phyloP scores from a whole-genome alignment of 1,140 invertebrate species.

The Heterodera schachtii region DNA sequence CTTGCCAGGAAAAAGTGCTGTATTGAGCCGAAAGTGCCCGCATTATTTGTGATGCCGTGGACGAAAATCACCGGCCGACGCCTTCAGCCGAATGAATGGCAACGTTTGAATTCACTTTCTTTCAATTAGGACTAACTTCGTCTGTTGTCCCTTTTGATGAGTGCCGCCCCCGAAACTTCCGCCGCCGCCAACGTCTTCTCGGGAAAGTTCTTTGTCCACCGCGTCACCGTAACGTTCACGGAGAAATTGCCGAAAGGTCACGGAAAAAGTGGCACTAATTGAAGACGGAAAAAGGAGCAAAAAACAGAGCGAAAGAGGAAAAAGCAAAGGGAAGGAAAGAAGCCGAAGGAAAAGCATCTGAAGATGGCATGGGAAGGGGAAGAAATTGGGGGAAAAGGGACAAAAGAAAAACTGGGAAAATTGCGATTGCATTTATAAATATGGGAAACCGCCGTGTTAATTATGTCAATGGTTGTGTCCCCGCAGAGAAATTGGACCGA shows the following conservation, averaged over 20 bases:
- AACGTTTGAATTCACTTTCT: not conserved
- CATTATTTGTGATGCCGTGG: constrained; percentile 50
- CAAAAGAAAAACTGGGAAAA: no score
- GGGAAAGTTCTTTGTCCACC: constrained; percentile 42
- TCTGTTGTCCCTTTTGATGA: constrained; percentile 38
- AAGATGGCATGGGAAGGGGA: not conserved
- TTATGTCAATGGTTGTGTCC: no score
- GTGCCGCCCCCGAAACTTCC: constrained; percentile 58
- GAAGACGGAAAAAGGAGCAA: not conserved
- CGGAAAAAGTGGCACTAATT: constrained; percentile 26
- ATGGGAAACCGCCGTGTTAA: no score
- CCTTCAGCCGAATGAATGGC: constrained; percentile 27
- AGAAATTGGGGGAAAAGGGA: not conserved
- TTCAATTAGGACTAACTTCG: constrained; percentile 39
- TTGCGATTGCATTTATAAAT: no score
- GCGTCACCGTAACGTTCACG: constrained; percentile 43
- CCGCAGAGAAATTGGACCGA: no score
- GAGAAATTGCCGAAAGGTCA: constrained; percentile 41
- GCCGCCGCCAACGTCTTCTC: constrained; percentile 47
- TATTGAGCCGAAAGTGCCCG: constrained; percentile 52
- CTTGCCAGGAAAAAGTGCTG: constrained; percentile 44
- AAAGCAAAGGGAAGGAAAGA: not conserved
- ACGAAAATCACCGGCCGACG: constrained; percentile 62
- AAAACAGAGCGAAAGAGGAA: not conserved
- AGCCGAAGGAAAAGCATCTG: not conserved